Conservation (phyloP, 2,888 invertebrate genomes). For the Hypselothyrea guttata region DNA sequence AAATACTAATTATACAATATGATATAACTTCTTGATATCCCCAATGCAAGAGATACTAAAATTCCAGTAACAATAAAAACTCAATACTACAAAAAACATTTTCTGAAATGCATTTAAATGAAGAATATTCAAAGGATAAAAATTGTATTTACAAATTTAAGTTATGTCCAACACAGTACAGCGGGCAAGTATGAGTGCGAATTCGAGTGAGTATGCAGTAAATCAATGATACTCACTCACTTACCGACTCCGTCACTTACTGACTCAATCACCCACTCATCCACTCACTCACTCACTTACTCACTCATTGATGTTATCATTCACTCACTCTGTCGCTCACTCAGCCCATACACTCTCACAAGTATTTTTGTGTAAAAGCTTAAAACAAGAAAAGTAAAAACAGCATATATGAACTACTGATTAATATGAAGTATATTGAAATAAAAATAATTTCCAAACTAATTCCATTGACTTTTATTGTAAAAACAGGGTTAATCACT, state of each 20-base stretch:
- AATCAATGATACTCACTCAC: neutral
- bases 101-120: conserved; percentile 76
- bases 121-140: conserved; percentile 57
- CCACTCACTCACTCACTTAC: conserved; percentile 13
- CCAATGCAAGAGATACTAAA: conserved; percentile 7
- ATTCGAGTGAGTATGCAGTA: conserved; percentile 9
- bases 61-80: conserved; percentile 21
- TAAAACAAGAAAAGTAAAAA: conserved; percentile 44
- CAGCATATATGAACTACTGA: conserved; percentile 72
- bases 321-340: conserved; percentile 17
- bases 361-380: conserved; percentile 69
- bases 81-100: conserved; percentile 42
- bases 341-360: conserved; percentile 24
- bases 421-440: conserved; percentile 73
- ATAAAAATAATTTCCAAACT: conserved; percentile 75
- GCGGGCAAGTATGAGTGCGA: conserved; percentile 24
- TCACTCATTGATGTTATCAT: too few relatives aligned
- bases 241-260: conserved; percentile 7
- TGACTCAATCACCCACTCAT: conserved; percentile 29
- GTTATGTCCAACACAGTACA: conserved; percentile 47
- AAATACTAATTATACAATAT: conserved; percentile 18
- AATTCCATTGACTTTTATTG: conserved; percentile 6
- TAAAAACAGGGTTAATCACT: too few relatives aligned
- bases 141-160: conserved; percentile 71
- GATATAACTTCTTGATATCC: conserved; percentile 35